Evolutionary conservation across 2,888 invertebrate species (phyloP).

Genomic region (Xestia c-nigrum): DNA sequence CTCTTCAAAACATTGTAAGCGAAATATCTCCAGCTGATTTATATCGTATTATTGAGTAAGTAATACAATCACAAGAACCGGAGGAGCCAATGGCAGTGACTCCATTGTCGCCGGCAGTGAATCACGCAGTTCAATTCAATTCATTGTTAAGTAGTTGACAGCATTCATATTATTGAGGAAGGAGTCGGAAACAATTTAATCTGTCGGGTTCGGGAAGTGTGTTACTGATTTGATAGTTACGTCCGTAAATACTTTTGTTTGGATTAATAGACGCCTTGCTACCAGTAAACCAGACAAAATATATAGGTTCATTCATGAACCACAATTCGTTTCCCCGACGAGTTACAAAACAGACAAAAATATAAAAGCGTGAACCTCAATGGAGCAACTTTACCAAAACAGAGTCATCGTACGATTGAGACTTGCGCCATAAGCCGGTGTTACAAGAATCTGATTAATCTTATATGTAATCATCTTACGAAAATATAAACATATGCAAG

Average conservation of each 20-base stretch:
- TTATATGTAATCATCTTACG: conserved; percentile 50
- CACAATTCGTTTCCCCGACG: neutral
- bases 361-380: conserved; percentile 28
- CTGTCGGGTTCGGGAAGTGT: conserved; percentile 20
- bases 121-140: conserved; percentile 53
- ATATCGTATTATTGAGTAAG: conserved; percentile 13
- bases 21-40: conserved; percentile 28
- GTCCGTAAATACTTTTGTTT: neutral
- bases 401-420: conserved; percentile 46
- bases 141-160: conserved; percentile 37
- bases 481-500: conserved; percentile 51
- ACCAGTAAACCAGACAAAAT: neutral
- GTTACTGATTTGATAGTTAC: conserved; percentile 9
- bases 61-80: conserved; percentile 23
- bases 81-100: conserved; percentile 33
- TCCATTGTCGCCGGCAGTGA: conserved; percentile 53
- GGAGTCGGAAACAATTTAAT: conserved; percentile 38
- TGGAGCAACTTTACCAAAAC: conserved; percentile 53
- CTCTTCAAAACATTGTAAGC: conserved; percentile 37
- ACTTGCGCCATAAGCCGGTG: conserved; percentile 49
- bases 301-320: neutral
- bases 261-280: neutral
- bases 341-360: conserved; percentile 37
- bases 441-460: conserved; percentile 48
- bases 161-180: conserved; percentile 48